Base-by-base conservation (phyloP, 2,888 invertebrate genomes). In the Pammene aurita region DNA sequence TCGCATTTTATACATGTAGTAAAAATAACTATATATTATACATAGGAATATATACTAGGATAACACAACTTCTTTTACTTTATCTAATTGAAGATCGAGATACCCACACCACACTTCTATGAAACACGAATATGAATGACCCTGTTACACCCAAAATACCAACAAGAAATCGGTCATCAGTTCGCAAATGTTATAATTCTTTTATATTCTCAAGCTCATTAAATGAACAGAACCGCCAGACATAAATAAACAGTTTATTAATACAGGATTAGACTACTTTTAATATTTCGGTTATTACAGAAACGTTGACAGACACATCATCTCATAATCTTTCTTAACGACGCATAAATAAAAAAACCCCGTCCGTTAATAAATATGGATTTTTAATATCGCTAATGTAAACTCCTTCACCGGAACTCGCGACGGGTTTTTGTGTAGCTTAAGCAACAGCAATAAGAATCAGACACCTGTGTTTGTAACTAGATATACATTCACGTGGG, bases 401-500 rank as follows among this genome's bases (percentile, higher is more conserved):
- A 48, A 62, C 56, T 35, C 52, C 2, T 2, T 38, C 7, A 38
- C 38, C 38, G 55, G 56, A 52, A 44, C 67, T 50, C 62, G 44
- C 56, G 60, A 52, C 67, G 11, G 14, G 50, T 57, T 38, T 42
- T 57, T 35, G 48, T 42, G 42, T 5, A 10, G 13, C 38, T 38
- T 38, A 9, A 9, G 38, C 38, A 38, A 38, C 13, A 42, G 50
- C 41, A 62, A 50, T 35, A 46, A 56, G 48, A 52, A 66, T 46
- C 58, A 7, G 34, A 56, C 67, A 62, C 62, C 48, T 48, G 67
- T 54, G 46, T 0, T 48, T 58, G 67, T 63, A 68, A 68, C 67
- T 52, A 67, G 67, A 68, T 62, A 68, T n/a, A 48, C 41, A 68
- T 63, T n/a, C n/a, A n/a, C n/a, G 63, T 68, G 57, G 67, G 67